Percentiles rank a stretch among this genome's conserved stretches.
These are phyloP conservation scores for Ectropis crepuscularia DNA, from an alignment of 2,888 invertebrate species.

Conservation along the genomic window DNA sequence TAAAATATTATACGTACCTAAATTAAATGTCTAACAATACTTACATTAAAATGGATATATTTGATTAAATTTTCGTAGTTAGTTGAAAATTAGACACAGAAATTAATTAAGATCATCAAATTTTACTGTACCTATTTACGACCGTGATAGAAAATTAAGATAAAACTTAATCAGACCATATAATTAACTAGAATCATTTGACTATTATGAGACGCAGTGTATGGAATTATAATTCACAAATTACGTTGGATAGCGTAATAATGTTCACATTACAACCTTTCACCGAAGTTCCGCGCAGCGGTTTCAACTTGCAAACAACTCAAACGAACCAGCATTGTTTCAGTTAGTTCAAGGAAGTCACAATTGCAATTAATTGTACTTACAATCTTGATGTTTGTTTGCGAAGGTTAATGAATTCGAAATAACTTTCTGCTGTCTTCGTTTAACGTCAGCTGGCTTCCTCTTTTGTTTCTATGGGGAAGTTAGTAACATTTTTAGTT, in stretches of 20 bases:
- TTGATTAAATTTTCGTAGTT: too few relatives aligned
- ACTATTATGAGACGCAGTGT: constrained; percentile 21
- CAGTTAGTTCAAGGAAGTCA: constrained; percentile 9
- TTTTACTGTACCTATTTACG: not conserved
- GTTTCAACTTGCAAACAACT: constrained; percentile 21
- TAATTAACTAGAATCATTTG: constrained; percentile 24
- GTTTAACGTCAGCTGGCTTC: not conserved
- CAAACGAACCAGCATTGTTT: constrained; percentile 15
- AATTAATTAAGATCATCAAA: too few relatives aligned
- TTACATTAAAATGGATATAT: too few relatives aligned
- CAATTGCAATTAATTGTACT: constrained; percentile 11
- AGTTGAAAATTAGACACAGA: too few relatives aligned
- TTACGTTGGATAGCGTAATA: constrained; percentile 25
- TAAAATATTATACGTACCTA: too few relatives aligned
- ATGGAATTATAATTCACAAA: constrained; percentile 23
- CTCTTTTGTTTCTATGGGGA: not conserved
- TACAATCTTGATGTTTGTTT: constrained; percentile 17
- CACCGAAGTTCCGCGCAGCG: constrained; percentile 33
- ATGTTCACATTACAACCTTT: constrained; percentile 31
- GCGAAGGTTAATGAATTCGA: constrained; percentile 9
- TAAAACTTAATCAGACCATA: constrained; percentile 33
- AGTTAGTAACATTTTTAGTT: not conserved
- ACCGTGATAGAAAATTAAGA: constrained; percentile 21
- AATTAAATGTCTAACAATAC: too few relatives aligned
- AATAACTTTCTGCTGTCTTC: constrained; percentile 19